These are phyloP conservation scores for Choreutis nemorana DNA, from an alignment of 2,888 invertebrate species.

Conservation along the genomic window DNA sequence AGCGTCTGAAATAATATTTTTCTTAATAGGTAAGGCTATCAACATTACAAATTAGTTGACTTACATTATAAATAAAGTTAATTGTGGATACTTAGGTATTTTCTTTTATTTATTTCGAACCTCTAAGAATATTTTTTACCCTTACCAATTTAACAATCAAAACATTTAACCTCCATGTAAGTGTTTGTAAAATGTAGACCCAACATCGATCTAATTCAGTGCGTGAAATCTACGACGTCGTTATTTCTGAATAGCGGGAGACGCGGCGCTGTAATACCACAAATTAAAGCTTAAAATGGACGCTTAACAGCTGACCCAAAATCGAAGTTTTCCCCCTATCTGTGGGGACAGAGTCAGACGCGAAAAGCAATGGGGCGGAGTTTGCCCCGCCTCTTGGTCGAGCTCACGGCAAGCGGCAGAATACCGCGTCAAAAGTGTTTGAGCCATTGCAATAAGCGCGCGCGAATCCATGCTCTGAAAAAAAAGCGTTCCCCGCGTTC, in stretches of 20 bases:
- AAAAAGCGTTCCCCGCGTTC: too few relatives aligned
- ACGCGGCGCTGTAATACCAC: conserved; percentile 56
- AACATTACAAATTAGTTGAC: neutral
- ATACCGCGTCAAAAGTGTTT: conserved; percentile 56
- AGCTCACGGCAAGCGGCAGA: conserved; percentile 32
- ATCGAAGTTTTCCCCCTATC: conserved; percentile 47
- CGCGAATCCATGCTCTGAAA: conserved; percentile 26
- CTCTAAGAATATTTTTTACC: too few relatives aligned
- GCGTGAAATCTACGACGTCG: conserved; percentile 42
- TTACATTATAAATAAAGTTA: neutral
- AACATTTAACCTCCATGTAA: too few relatives aligned
- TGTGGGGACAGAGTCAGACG: conserved; percentile 32
- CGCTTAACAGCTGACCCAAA: conserved; percentile 66
- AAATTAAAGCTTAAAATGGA: conserved; percentile 66
- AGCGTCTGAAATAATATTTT: too few relatives aligned
- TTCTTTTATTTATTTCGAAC: too few relatives aligned
- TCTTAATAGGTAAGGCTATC: neutral
- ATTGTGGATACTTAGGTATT: neutral
- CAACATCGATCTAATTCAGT: conserved; percentile 35
- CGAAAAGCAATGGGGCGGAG: conserved; percentile 61
- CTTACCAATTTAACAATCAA: too few relatives aligned
- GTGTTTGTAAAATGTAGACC: too few relatives aligned
- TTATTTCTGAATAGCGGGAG: conserved; percentile 57
- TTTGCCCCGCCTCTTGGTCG: conserved; percentile 40
- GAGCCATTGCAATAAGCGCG: conserved; percentile 40